Conservation (phyloP, 2,797 vertebrate genomes). For the Sebastes iracundus region DNA sequence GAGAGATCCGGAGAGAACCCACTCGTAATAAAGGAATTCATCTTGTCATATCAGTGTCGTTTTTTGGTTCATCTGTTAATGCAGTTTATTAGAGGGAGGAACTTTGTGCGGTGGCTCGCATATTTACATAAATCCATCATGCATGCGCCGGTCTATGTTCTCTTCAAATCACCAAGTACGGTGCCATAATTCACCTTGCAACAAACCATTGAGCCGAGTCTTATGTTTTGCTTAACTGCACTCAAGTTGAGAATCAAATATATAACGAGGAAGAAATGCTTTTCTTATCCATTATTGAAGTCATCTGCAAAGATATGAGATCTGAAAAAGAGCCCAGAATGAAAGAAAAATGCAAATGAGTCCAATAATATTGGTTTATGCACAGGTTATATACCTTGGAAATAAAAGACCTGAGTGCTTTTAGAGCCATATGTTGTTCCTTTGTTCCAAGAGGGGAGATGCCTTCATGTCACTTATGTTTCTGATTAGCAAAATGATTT, state of each 20-base stretch:
- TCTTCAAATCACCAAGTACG: conserved; percentile 63
- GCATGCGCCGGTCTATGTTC: conserved; percentile 43
- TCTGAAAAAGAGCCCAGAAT: conserved; percentile 70
- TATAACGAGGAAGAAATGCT: conserved; percentile 80
- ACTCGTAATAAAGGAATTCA: conserved; percentile 84
- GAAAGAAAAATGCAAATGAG: conserved; percentile 85
- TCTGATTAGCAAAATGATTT: conserved; percentile 99
- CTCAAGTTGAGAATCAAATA: conserved; percentile 82
- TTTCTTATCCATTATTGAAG: conserved; percentile 82
- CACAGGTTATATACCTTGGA: conserved; percentile 86
- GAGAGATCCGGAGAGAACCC: conserved; percentile 79
- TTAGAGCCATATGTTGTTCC: conserved; percentile 99
- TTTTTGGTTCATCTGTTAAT: conserved; percentile 76
- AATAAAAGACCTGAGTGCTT: conserved; percentile 88
- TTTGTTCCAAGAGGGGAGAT: conserved; percentile 98
- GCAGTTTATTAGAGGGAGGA: conserved; percentile 74
- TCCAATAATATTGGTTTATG: conserved; percentile 81
- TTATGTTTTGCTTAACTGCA: conserved; percentile 82
- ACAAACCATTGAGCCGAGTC: conserved; percentile 78
- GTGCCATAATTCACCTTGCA: conserved; percentile 78
- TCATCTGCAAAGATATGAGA: conserved; percentile 77
- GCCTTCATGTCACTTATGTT: conserved; percentile 99
- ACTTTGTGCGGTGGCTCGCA: conserved; percentile 36
- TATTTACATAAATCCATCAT: conserved; percentile 67
- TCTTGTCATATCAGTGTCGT: conserved; percentile 78